Base-by-base conservation (phyloP, 30 jellyfish, hydroid and myxozoan genomes). In the Catostylus mosaicus region DNA sequence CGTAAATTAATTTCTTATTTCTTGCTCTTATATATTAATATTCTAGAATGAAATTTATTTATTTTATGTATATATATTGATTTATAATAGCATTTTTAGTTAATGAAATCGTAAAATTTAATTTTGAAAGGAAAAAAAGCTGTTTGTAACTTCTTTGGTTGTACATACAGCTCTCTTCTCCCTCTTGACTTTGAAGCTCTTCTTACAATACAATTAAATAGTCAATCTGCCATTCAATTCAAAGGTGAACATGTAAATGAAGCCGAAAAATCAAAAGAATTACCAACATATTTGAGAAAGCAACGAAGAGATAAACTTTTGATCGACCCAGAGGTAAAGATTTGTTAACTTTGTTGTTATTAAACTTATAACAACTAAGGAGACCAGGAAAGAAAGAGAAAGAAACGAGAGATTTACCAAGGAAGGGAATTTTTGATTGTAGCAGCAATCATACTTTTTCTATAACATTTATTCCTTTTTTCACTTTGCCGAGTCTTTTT, bases 301-400 rank as follows among this genome's bases (percentile, higher is more conserved):
- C 62, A 27, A 27, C 30, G 60, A 3, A 46, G 96, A 69, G 89
- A 79, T 74, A 72, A n/a, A 62, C 89, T 88, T 8, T 85, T 76
- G 4, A 46, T 88, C n/a, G 83, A 73, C 84, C 92, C 96, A 16
- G 96, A 88, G 88, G 96, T 88, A 30, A 8, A 38, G 0, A 46
- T 77, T 40, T 40, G 54, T 7, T 40, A 7, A 5, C 7, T 40
- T 40, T 40, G 7, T 40, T 40, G 14, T 40, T 5, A 5, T 5
- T 40, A 5, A 5, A 40, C 54, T 40, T 40, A 40, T 40, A 14
- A 40, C 7, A 40, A 5, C 7, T 40, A 5, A 5, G 11, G 54
- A 40, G 14, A 40, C 14, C 14, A 40, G 54, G 54, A 14, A 40
- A 40, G 54, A 5, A 40, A 5, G 54, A 5, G 54, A 40, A 40